Base-by-base conservation (phyloP, 2,113 vertebrate species). In the Halichoeres trimaculatus region DNA sequence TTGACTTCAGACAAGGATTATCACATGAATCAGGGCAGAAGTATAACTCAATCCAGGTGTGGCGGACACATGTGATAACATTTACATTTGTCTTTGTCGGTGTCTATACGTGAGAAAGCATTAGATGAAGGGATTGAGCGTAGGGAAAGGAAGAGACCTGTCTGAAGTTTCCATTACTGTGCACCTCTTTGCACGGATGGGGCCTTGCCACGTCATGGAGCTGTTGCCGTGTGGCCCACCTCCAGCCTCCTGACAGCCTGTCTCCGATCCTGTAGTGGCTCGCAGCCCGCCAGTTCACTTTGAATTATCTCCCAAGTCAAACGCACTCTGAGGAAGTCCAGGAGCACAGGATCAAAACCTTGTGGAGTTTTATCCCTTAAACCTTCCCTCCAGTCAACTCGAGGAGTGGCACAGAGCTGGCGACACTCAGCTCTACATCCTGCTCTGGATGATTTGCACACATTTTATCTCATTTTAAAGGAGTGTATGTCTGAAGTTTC, bases 261-360 rank as follows among this genome's bases (percentile, higher is more conserved):
- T 55, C 83, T 74, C 60, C 41, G 45, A 67, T 88, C 63, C 74
- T 72, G 80, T 60, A 58, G 51, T 69, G 78, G 76, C 73, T 79
- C 65, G 6, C 67, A 63, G 70, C 70, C 74, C 74, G 72, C 63
- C 51, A 68, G 67, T 83, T 93, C 85, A 81, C 74, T 89, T 91
- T 67, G 81, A 91, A 91, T 90, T 85, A 90, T 87, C 65, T 77
- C 61, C 30, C 10, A 64, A 83, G 74, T 83, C 70, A 72, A 77
- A 78, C 16, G 5, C 48, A 59, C 67, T 67, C 13, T 69, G 63
- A 87, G 66, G 69, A 86, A 83, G 79, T 81, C 78, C 52, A 85
- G 73, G 35, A 86, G 63, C 71, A 16, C 24, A 55, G 26, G 36
- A 73, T 75, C 70, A 75, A 89, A 82, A 82, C 47, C 62, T 38